These are phyloP conservation scores for Diadromus collaris DNA, from an alignment of 2,888 invertebrate genomes.

Conservation along the genomic window DNA sequence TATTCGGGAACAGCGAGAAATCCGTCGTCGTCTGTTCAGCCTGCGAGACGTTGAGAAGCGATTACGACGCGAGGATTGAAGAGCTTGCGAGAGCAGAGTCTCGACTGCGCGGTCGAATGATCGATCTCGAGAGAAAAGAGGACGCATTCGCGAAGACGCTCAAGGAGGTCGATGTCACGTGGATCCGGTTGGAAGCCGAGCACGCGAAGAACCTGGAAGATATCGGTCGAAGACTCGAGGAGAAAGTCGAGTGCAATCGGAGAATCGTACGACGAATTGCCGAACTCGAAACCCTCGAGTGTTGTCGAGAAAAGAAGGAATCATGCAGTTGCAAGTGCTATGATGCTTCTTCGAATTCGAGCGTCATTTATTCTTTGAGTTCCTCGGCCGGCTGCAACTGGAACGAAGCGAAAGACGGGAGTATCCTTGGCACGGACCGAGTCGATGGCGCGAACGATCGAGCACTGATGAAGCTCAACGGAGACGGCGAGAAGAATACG, in stretches of 20 bases:
- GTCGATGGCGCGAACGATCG: conserved; percentile 25
- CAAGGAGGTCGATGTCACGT: conserved; percentile 67
- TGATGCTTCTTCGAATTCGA: conserved; percentile 19
- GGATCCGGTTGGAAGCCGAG: conserved; percentile 67
- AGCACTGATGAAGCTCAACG: conserved; percentile 32
- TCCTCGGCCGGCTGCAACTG: conserved; percentile 20
- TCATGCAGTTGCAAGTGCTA: conserved; percentile 36
- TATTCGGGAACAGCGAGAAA: not conserved
- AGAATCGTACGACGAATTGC: conserved; percentile 44
- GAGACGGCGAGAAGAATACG: not conserved
- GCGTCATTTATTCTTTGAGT: conserved; percentile 19
- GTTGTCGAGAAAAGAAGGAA: conserved; percentile 3
- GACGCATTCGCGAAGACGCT: conserved; percentile 67
- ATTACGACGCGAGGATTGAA: conserved; percentile 78
- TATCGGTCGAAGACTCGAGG: conserved; percentile 62
- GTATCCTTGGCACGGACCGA: not conserved
- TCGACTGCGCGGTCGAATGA: conserved; percentile 62
- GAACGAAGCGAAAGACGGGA: not conserved
- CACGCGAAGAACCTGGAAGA: conserved; percentile 63
- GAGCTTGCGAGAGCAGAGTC: conserved; percentile 59
- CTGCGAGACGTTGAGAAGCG: conserved; percentile 82
- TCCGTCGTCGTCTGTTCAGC: conserved; percentile 80
- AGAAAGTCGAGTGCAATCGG: conserved; percentile 65
- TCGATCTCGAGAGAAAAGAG: conserved; percentile 66
- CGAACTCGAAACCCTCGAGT: conserved; percentile 27